Percentiles rank a stretch among this genome's conserved stretches.
These are phyloP conservation scores for Calonectris borealis DNA, from an alignment of 2,113 vertebrate species.

Conservation along the genomic window DNA sequence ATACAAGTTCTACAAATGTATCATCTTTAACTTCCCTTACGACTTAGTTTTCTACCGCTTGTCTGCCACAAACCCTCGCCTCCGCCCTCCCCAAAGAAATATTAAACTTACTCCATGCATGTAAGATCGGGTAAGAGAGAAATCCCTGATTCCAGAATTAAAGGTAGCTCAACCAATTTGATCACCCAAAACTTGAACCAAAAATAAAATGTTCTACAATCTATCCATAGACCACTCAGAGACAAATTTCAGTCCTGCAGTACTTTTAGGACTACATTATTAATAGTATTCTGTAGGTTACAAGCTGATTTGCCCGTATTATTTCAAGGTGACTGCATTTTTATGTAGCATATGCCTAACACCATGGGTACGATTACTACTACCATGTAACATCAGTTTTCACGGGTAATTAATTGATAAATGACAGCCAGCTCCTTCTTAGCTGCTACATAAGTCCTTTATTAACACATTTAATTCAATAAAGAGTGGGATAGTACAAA, in stretches of 20 bases:
- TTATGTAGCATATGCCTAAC: slow-evolving; percentile 77
- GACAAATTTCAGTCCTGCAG: neutral
- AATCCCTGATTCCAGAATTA: neutral
- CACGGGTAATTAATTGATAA: slow-evolving; percentile 82
- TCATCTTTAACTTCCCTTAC: neutral
- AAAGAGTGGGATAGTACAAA: slow-evolving; percentile 55
- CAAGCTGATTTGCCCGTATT: slow-evolving; percentile 50
- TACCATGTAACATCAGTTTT: slow-evolving; percentile 70
- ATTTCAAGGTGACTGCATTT: slow-evolving; percentile 81
- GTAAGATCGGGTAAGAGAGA: neutral
- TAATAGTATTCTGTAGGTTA: slow-evolving; percentile 45
- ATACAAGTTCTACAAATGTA: neutral
- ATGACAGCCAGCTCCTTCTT: slow-evolving; percentile 59
- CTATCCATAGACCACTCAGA: neutral
- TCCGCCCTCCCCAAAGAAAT: neutral
- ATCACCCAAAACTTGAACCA: neutral
- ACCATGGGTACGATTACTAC: slow-evolving; percentile 69
- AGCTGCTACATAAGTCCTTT: slow-evolving; percentile 71
- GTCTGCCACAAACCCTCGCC: neutral
- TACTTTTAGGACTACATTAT: neutral
- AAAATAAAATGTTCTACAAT: neutral
- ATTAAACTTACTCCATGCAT: neutral
- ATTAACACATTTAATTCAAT: slow-evolving; percentile 76
- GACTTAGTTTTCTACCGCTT: neutral
- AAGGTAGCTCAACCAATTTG: neutral